These are phyloP conservation scores for Sitophilus oryzae DNA, from an alignment of 1,140 invertebrate genomes.

Conservation along the genomic window DNA sequence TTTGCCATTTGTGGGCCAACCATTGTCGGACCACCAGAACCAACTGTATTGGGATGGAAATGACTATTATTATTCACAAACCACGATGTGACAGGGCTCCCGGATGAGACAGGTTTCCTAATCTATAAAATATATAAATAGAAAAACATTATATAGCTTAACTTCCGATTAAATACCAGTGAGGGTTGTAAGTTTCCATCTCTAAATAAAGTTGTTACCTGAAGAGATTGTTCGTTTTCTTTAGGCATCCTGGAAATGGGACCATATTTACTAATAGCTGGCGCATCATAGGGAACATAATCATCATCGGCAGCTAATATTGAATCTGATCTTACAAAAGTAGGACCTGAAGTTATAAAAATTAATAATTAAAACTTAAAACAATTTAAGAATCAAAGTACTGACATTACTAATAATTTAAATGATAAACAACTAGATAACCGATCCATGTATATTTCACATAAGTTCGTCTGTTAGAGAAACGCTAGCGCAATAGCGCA, in stretches of 20 bases:
- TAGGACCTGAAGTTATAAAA: slow-evolving; percentile 43
- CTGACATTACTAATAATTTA: background rate
- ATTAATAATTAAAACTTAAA: background rate
- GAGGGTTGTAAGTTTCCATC: slow-evolving; percentile 42
- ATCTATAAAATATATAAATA: slow-evolving; percentile 26
- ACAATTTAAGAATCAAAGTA: background rate
- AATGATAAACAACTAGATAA: too few relatives aligned
- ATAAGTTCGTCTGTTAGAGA: too few relatives aligned
- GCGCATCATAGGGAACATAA: slow-evolving; percentile 68
- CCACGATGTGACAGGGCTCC: slow-evolving; percentile 52
- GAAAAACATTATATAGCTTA: background rate
- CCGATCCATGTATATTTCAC: too few relatives aligned
- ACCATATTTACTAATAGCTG: slow-evolving; percentile 68
- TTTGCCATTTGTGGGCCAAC: slow-evolving; percentile 22
- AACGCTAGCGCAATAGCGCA: too few relatives aligned
- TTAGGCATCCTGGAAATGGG: slow-evolving; percentile 70
- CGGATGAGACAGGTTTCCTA: slow-evolving; percentile 48
- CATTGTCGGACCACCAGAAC: slow-evolving; percentile 26
- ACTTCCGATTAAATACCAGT: slow-evolving; percentile 27
- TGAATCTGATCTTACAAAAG: slow-evolving; percentile 57
- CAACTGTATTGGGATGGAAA: slow-evolving; percentile 22
- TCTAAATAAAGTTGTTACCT: slow-evolving; percentile 32
- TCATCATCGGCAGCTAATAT: slow-evolving; percentile 65
- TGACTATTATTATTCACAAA: slow-evolving; percentile 45
- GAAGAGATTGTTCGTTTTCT: slow-evolving; percentile 34